Conservation (phyloP, 1,140 invertebrate genomes). For the Gryllus bimaculatus region DNA sequence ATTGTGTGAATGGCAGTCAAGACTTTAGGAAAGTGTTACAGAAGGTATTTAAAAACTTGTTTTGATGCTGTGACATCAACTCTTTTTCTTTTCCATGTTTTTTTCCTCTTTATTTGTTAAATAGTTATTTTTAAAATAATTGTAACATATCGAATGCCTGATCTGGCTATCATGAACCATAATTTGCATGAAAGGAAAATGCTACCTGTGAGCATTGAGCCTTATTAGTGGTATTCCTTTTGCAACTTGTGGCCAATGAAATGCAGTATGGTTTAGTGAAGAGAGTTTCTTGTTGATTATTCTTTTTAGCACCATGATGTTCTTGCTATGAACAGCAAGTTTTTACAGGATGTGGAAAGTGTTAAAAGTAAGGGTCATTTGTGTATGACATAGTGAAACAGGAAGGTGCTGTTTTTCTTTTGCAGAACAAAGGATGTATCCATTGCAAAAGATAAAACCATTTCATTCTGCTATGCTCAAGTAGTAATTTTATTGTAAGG, state of each 20-base stretch:
- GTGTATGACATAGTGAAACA: constrained; percentile 7
- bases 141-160: neutral
- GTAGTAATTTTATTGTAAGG: neutral
- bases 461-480: neutral
- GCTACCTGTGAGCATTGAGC: neutral
- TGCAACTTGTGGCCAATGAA: neutral
- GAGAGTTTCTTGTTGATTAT: constrained; percentile 12
- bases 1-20: neutral
- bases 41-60: constrained; percentile 1
- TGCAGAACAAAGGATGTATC: neutral
- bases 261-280: constrained; percentile 6
- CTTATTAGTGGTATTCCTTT: neutral
- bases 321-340: neutral
- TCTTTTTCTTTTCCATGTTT: constrained; percentile 1
- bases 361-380: constrained; percentile 9
- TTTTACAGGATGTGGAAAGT: constrained; percentile 6
- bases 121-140: neutral
- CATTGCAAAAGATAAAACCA: neutral
- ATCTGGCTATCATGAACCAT: neutral
- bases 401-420: neutral
- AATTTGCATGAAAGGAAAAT: neutral
- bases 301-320: neutral
- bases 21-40: neutral
- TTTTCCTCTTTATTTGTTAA: neutral
- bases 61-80: neutral